Evolutionary conservation across 2,797 vertebrate genomes (phyloP), one percentile per base, ranked within the genome.

Genomic region (Brotula barbata): DNA sequence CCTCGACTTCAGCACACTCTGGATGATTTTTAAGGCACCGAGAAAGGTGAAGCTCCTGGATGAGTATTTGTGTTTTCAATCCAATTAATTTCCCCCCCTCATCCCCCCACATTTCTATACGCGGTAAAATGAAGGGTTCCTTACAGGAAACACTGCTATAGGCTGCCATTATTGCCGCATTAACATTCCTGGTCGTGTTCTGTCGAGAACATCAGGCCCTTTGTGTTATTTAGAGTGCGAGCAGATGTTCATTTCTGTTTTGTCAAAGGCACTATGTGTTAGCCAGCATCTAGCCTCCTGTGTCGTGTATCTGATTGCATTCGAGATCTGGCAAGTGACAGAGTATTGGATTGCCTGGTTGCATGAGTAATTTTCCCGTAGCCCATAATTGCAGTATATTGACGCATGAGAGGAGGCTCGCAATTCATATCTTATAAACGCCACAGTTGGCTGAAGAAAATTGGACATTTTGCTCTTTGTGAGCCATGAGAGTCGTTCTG

Each of bases 331-430:
- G 73, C 59, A 80, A 85, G 77, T 81, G 78, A 80, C 73, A 85
- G 80, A 79, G 61, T 86, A 89, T 36, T 89, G 80, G 87, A 88
- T 88, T 82, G 80, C 73, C 71, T 81, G 56, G 77, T 78, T 85
- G 80, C 85, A 83, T 82, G 78, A 88, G 71, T 80, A 85, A 83
- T 87, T 79, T 86, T 80, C 82, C 79, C 69, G 73, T 77, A 68
- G 73, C 60, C 81, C 39, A 39, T 88, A 90, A 90, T 89, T 89
- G 86, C 82, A 75, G 71, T 79, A 84, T 89, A 90, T 90, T 81
- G 89, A 91, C 79, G 86, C 72, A 71, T 75, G 65, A 68, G 66
- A 68, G 68, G 44, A 14, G 64, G 60, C 20, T 45, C 73, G 77
- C 71, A 78, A 83, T 85, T 86, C 71, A 80, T 80, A 86, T 84